phyloP scores from a whole-genome alignment of 1,140 invertebrate species.

The Euschistus heros region DNA sequence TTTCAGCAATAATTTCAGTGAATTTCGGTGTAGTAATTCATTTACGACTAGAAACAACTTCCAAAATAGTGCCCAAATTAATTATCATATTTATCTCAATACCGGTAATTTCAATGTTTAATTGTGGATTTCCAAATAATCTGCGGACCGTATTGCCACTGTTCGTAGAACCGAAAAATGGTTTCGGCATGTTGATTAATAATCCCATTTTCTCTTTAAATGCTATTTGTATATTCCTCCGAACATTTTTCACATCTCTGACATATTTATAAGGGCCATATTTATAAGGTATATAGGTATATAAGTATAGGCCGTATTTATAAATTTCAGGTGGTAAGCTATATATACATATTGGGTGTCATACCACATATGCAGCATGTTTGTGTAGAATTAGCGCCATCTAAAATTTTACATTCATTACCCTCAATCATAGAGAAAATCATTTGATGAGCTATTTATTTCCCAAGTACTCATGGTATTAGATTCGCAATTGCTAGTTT shows the following conservation, averaged over 20 bases:
- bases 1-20: no score
- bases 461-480: background rate
- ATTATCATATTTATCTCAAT: no score
- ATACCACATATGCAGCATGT: background rate
- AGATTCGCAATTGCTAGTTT: background rate
- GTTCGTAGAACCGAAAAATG: background rate
- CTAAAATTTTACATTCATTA: background rate
- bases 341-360: background rate
- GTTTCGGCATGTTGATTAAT: background rate
- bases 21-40: no score
- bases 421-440: background rate
- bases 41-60: no score
- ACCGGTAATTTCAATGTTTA: no score
- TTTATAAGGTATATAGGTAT: background rate
- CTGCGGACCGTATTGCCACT: background rate
- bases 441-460: background rate
- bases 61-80: no score
- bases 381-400: background rate
- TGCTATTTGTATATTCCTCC: background rate
- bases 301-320: background rate
- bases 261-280: background rate
- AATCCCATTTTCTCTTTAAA: background rate
- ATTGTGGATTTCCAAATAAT: background rate
- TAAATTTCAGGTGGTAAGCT: background rate
- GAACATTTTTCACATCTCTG: background rate